Evolutionary conservation across 2,888 invertebrate genomes (phyloP).

Genomic region (Dryobotodes eremita): DNA sequence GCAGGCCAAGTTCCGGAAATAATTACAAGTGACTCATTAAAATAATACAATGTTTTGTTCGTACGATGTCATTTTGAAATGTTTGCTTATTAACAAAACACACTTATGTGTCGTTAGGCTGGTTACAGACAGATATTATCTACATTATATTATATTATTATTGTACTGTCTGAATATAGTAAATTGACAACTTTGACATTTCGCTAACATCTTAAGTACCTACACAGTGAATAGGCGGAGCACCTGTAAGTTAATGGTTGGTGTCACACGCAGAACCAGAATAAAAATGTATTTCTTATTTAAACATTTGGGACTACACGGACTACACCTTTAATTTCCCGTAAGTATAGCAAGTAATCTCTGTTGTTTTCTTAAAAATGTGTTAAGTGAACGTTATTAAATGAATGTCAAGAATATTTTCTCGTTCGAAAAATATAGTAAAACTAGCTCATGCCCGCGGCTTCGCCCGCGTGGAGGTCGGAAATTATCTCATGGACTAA

Average conservation of each 20-base stretch:
- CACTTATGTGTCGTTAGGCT: background rate
- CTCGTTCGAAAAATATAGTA: background rate
- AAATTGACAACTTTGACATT: background rate
- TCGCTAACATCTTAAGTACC: background rate
- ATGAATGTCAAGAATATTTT: background rate
- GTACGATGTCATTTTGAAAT: background rate
- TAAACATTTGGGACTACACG: too few species aligned
- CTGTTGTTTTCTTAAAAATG: background rate
- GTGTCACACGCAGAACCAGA: background rate
- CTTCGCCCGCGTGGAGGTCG: too few species aligned
- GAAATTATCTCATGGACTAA: too few species aligned
- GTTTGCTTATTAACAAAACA: constrained; percentile 3
- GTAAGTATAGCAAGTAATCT: background rate
- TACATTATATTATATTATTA: background rate
- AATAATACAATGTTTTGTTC: background rate
- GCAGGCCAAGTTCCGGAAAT: background rate
- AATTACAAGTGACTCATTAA: background rate
- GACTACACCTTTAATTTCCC: background rate
- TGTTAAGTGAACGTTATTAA: background rate
- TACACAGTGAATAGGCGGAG: background rate
- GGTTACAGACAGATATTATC: background rate
- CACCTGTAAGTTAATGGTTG: background rate
- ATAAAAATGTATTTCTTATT: background rate
- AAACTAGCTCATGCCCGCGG: too few species aligned
- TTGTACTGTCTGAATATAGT: background rate